These are phyloP conservation scores for Monomorium pharaonis DNA, from an alignment of 1,140 invertebrate genomes.

Conservation along the genomic window DNA sequence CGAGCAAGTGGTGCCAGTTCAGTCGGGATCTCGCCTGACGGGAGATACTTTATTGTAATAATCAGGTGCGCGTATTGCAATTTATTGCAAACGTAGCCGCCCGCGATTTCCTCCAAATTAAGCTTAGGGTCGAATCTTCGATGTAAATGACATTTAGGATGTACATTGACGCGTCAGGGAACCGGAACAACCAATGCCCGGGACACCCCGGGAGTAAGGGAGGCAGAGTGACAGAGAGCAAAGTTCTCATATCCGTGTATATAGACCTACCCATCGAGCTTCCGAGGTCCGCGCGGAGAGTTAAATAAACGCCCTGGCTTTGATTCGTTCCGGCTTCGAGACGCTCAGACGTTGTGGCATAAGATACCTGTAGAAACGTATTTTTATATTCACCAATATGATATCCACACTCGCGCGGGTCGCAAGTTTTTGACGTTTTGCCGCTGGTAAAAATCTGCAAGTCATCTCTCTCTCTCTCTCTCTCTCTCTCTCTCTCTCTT, in stretches of 20 bases:
- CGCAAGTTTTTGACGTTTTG: slow-evolving; percentile 56
- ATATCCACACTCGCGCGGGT: slow-evolving; percentile 49
- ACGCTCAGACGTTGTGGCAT: background rate
- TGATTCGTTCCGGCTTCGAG: background rate
- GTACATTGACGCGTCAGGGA: background rate
- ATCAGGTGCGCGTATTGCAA: background rate
- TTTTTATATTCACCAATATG: slow-evolving; percentile 7
- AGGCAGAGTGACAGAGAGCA: background rate
- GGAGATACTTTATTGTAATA: background rate
- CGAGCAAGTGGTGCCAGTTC: slow-evolving; percentile 2
- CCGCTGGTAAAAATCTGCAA: background rate
- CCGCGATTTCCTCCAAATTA: background rate
- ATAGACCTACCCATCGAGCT: background rate
- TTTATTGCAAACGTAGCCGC: background rate
- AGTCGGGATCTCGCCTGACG: slow-evolving; percentile 4
- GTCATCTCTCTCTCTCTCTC: background rate
- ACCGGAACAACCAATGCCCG: background rate
- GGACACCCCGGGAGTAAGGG: background rate
- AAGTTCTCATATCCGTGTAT: background rate
- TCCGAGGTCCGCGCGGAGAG: background rate
- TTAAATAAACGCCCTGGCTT: background rate
- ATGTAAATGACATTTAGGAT: slow-evolving; percentile 24
- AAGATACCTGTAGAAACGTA: background rate
- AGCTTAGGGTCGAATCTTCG: background rate
- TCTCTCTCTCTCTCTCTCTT: no score